Evolutionary conservation across 1,140 invertebrate genomes (phyloP), one percentile per base, ranked within the genome.

Genomic region (Drosophila kurseongensis): DNA sequence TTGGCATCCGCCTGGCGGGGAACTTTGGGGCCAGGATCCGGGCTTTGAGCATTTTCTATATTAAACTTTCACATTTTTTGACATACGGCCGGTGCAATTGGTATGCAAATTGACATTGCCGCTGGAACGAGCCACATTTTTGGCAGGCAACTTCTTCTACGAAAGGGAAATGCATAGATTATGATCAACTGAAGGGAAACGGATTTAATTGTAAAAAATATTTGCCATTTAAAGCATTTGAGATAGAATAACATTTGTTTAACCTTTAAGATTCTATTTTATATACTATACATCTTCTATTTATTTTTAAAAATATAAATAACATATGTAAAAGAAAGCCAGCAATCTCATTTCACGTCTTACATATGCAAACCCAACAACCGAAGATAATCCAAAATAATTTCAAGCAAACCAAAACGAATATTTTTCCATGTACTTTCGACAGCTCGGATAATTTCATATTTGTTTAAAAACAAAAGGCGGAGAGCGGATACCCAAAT

Each of bases 31-130:
- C 42, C 57, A 32, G 32, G 58, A 47, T 61, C 35, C 48, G 16
- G 42, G 38, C 56, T 77, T 71, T 78, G 68, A 80, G 77, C 50
- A 89, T 89, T 88, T 88, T 88, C 84, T 88, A 88, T 88, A 88
- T 88, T 89, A 90, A 89, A 88, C 84, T 90, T 72, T 88, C 80
- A 84, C 83, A 88, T 73, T 88, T 86, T 86, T 89, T 89, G 84
- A 88, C 83, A 82, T 82, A 76, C 71, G 79, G 67, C 45, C 48
- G 48, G 57, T 82, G 79, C 76, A 89, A 80, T 88, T 89, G 83
- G 79, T 88, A 88, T 88, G 83, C 83, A 88, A 88, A 88, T 88
- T 89, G 82, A 36, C 56, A 74, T 55, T 57, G 71, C n/a, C n/a
- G 9, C n/a, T 12, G 48, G 57, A 65, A 51, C 13, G 36, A 41